These are phyloP conservation scores for Phoebastria nigripes DNA, from an alignment of 2,797 vertebrate genomes.

Conservation along the genomic window DNA sequence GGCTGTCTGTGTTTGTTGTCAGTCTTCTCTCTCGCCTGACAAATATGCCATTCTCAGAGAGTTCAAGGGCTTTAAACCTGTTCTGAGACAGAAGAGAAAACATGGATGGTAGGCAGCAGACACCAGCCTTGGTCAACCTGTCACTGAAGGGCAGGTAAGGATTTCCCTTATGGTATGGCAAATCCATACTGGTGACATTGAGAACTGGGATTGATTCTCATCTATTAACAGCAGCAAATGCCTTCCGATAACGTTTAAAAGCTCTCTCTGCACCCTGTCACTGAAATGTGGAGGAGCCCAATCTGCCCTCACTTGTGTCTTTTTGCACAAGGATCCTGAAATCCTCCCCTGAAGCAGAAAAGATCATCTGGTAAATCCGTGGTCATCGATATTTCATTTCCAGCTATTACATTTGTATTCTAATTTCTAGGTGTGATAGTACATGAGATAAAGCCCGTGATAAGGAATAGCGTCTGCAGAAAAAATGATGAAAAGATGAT, in stretches of 20 bases:
- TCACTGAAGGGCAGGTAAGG: neutral
- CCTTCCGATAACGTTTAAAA: neutral
- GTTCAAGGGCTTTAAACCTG: neutral
- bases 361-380: accelerated
- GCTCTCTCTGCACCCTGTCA: neutral
- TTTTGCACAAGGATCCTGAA: neutral
- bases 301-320: neutral
- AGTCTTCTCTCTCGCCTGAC: neutral
- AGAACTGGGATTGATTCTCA: neutral
- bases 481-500: neutral
- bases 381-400: neutral
- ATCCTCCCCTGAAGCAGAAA: neutral
- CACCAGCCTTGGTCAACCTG: neutral
- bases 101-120: neutral
- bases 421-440: neutral
- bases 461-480: neutral
- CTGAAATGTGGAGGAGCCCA: neutral
- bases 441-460: neutral
- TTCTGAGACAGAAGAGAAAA: neutral
- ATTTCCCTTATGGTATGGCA: neutral
- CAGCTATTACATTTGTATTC: accelerated
- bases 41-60: neutral
- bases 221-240: neutral
- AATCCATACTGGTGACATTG: neutral
- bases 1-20: neutral